Percentiles rank a stretch among this genome's conserved stretches.
Evolutionary conservation across 2,888 invertebrate species (phyloP).

Genomic region (Patella depressa): DNA sequence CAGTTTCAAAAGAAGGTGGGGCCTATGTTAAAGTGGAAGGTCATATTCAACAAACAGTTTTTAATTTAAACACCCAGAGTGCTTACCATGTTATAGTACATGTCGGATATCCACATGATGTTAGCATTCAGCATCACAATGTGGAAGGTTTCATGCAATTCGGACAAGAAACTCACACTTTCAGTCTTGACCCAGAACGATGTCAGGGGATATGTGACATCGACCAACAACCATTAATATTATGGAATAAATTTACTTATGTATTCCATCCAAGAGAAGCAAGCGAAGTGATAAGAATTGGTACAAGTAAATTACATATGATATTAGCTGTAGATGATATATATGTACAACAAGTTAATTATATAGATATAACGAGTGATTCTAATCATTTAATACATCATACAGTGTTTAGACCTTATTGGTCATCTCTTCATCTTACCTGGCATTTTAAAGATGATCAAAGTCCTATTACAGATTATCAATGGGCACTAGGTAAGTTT

Average conservation of each 20-base stretch:
- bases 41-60: not conserved
- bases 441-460: slow-evolving; percentile 32
- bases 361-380: slow-evolving; percentile 10
- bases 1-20: not conserved
- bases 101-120: slow-evolving; percentile 27
- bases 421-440: slow-evolving; percentile 29
- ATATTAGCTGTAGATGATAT: slow-evolving; percentile 22
- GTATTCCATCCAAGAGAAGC: not conserved
- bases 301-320: not conserved
- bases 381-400: slow-evolving; percentile 1
- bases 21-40: not conserved
- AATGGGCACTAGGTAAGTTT: slow-evolving; percentile 29
- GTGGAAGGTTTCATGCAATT: slow-evolving; percentile 31
- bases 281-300: not conserved
- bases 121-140: slow-evolving; percentile 12
- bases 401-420: slow-evolving; percentile 29
- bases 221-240: slow-evolving; percentile 21
- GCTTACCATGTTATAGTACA: slow-evolving; percentile 19
- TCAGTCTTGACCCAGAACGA: slow-evolving; percentile 27
- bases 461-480: slow-evolving; percentile 28
- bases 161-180: slow-evolving; percentile 25
- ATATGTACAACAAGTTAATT: slow-evolving; percentile 15
- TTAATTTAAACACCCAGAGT: not conserved
- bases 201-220: slow-evolving; percentile 28
- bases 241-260: slow-evolving; percentile 28